phyloP scores from a whole-genome alignment of 2,113 vertebrate species.

The Oreochromis tanganicae region DNA sequence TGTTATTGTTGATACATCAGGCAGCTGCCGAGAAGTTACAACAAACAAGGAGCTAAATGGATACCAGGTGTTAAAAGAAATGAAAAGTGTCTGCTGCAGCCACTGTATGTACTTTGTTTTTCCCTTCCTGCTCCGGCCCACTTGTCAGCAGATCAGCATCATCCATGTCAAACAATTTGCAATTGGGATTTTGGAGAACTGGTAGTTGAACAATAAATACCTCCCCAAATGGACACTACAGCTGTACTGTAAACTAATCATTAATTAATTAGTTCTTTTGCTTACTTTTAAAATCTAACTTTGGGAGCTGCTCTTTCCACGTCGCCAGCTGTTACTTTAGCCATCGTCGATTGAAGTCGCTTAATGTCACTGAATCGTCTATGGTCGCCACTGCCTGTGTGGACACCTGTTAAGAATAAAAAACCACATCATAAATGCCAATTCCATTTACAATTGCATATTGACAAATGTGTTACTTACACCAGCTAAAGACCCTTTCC shows the following conservation, averaged over 20 bases:
- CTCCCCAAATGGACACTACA: neutral
- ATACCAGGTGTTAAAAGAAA: neutral
- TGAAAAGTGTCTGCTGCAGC: neutral
- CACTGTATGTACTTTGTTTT: neutral
- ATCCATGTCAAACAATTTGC: neutral
- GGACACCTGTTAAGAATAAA: neutral
- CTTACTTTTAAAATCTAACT: neutral
- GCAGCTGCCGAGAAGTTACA: neutral
- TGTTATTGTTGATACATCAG: neutral
- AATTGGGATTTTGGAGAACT: neutral
- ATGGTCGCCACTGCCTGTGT: neutral
- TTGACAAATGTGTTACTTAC: neutral
- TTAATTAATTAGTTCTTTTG: neutral
- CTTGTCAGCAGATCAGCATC: neutral
- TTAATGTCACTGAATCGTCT: neutral
- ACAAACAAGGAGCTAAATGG: neutral
- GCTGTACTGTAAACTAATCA: neutral
- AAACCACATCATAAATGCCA: neutral
- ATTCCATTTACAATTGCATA: neutral
- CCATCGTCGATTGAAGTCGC: neutral
- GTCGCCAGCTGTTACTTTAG: neutral
- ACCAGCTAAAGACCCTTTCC: neutral
- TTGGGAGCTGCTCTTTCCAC: neutral
- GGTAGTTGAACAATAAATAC: neutral
- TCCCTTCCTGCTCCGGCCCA: neutral